Conservation (phyloP, 1,140 invertebrate species). For the Diachasmimorpha longicaudata region DNA sequence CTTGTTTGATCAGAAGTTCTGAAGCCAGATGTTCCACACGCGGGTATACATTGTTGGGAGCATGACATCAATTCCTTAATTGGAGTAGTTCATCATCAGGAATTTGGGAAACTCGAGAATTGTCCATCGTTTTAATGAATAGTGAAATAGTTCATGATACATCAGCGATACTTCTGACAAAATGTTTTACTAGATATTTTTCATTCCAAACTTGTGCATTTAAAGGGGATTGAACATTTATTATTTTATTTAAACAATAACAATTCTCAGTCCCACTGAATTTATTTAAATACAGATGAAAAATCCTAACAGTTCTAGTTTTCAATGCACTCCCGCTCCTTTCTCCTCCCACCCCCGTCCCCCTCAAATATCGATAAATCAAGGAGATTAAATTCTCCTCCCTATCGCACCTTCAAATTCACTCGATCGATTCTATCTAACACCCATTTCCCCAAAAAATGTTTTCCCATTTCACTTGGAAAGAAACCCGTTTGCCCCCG, state of each 20-base stretch:
- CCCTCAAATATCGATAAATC: slow-evolving; percentile 7
- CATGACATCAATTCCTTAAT: neutral
- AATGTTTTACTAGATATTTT: too few relatives aligned
- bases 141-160: neutral
- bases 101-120: neutral
- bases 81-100: neutral
- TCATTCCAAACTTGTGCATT: too few relatives aligned
- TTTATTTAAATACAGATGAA: too few relatives aligned
- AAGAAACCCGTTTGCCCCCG: neutral
- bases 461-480: slow-evolving; percentile 1
- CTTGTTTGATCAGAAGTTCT: neutral
- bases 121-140: neutral
- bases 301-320: neutral
- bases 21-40: neutral
- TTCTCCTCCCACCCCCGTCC: too few relatives aligned
- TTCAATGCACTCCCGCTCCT: neutral
- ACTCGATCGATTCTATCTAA: slow-evolving; percentile 5
- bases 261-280: too few relatives aligned
- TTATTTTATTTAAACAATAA: too few relatives aligned
- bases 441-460: neutral
- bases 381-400: slow-evolving; percentile 23
- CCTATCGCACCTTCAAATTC: slow-evolving; percentile 8
- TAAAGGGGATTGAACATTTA: too few relatives aligned
- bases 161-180: neutral
- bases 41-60: neutral